phyloP scores from a whole-genome alignment of 2,888 invertebrate genomes.

The Euzophera pinguis region DNA sequence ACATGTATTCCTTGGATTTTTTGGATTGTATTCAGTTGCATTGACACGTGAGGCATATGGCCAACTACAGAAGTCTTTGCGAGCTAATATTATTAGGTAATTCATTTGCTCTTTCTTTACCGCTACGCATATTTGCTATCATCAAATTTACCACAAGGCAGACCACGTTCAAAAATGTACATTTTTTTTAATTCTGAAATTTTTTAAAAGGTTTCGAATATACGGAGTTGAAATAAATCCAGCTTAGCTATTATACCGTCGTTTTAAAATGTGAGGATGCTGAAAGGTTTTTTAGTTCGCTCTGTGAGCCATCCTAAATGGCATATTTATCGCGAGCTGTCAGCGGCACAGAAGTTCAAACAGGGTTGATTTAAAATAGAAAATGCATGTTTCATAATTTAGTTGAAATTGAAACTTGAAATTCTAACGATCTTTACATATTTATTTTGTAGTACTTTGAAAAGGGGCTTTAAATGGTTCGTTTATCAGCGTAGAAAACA shows the following conservation, averaged over 20 bases:
- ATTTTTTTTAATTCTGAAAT: too few relatives aligned
- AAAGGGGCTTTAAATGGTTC: too few relatives aligned
- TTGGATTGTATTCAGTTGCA: too few relatives aligned
- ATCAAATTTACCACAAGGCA: too few relatives aligned
- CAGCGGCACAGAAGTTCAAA: slow-evolving; percentile 28
- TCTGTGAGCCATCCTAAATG: slow-evolving; percentile 31
- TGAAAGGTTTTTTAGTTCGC: slow-evolving; percentile 18
- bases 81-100: too few relatives aligned
- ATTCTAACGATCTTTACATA: background rate
- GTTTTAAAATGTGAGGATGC: slow-evolving; percentile 17
- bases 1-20: too few relatives aligned
- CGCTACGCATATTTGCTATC: too few relatives aligned
- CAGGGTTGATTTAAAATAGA: slow-evolving; percentile 8
- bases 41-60: too few relatives aligned
- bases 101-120: too few relatives aligned
- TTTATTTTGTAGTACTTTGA: background rate
- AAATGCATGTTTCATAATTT: background rate
- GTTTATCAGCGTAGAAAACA: too few relatives aligned
- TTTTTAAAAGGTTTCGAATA: background rate
- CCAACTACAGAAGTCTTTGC: too few relatives aligned
- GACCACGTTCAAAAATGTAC: too few relatives aligned
- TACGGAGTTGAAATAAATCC: slow-evolving; percentile 13
- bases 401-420: background rate
- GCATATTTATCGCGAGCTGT: slow-evolving; percentile 43
- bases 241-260: slow-evolving; percentile 13